A percentile compares a stretch with the other conserved stretches of the same genome.
phyloP scores from a whole-genome alignment of 2,888 invertebrate species.

The Strigamia transsilvanica region DNA sequence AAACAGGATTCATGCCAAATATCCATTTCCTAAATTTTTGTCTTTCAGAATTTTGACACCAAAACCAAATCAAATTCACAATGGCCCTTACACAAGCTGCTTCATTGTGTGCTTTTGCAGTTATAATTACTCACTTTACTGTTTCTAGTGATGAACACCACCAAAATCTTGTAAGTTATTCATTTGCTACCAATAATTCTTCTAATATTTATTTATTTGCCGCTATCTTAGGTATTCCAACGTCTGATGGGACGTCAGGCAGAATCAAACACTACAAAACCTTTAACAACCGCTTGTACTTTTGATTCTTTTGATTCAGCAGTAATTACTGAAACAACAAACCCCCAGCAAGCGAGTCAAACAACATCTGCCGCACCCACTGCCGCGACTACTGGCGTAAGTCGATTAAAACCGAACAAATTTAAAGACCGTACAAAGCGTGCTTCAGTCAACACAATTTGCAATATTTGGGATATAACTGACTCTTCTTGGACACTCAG shows the following conservation, averaged over 20 bases:
- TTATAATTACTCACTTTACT: not conserved
- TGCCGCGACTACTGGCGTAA: not conserved
- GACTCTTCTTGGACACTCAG: slow-evolving; percentile 44
- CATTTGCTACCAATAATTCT: no score
- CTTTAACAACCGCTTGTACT: not conserved
- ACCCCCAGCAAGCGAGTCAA: not conserved
- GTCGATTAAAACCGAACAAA: not conserved
- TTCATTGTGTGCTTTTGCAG: not conserved
- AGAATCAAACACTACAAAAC: not conserved
- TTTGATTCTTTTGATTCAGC: not conserved
- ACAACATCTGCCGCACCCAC: not conserved
- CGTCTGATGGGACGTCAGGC: not conserved
- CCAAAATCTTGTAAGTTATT: not conserved
- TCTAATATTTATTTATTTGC: no score
- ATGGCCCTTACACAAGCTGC: not conserved
- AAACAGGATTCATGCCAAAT: slow-evolving; percentile 42
- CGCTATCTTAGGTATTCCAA: not conserved
- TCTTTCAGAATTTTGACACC: slow-evolving; percentile 14
- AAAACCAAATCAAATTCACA: slow-evolving; percentile 6
- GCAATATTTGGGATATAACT: slow-evolving; percentile 2
- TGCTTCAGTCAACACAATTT: not conserved
- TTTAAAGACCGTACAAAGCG: not conserved
- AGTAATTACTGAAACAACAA: not conserved
- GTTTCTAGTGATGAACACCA: not conserved
- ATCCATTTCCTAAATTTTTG: slow-evolving; percentile 27